Evolutionary conservation across 2,113 vertebrate species (phyloP).

Genomic region (Dinomys branickii): DNA sequence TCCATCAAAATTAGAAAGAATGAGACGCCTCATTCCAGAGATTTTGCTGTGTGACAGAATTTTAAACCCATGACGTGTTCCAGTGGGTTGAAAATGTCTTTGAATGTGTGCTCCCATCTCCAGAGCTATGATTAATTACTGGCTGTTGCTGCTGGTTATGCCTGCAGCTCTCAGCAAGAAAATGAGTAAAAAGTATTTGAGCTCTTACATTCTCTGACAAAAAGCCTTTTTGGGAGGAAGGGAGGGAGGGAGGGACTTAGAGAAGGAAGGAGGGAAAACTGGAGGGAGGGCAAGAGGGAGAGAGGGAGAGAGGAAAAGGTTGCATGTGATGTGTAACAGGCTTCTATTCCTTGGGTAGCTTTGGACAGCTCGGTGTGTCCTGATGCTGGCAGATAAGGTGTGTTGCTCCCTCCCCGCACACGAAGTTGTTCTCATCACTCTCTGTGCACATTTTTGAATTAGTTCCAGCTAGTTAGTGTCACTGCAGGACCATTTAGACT

Average conservation of each 20-base stretch:
- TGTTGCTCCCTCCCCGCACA: slow-evolving; percentile 45
- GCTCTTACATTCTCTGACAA: slow-evolving; percentile 67
- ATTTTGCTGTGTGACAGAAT: slow-evolving; percentile 53
- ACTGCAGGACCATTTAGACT: slow-evolving; percentile 86
- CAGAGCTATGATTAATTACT: slow-evolving; percentile 78
- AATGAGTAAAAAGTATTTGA: slow-evolving; percentile 73
- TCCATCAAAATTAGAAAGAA: slow-evolving; percentile 60
- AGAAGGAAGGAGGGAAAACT: too few relatives aligned
- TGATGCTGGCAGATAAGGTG: slow-evolving; percentile 78
- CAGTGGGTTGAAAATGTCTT: slow-evolving; percentile 78
- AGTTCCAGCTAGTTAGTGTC: slow-evolving; percentile 89
- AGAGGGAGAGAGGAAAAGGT: not conserved
- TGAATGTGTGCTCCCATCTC: slow-evolving; percentile 65
- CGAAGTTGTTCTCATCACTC: slow-evolving; percentile 79
- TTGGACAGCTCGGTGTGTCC: slow-evolving; percentile 53
- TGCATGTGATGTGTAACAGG: slow-evolving; percentile 39
- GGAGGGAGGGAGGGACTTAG: not conserved
- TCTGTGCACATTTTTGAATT: slow-evolving; percentile 85
- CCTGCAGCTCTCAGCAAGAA: slow-evolving; percentile 71
- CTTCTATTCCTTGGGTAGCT: slow-evolving; percentile 41
- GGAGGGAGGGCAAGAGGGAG: not conserved
- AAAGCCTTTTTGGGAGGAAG: slow-evolving; percentile 45
- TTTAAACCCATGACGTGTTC: slow-evolving; percentile 76
- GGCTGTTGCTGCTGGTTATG: slow-evolving; percentile 71
- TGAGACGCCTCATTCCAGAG: slow-evolving; percentile 50